These are phyloP conservation scores for Flabesymbios commensalis DNA, from an alignment of 2,888 invertebrate genomes.

Conservation along the genomic window DNA sequence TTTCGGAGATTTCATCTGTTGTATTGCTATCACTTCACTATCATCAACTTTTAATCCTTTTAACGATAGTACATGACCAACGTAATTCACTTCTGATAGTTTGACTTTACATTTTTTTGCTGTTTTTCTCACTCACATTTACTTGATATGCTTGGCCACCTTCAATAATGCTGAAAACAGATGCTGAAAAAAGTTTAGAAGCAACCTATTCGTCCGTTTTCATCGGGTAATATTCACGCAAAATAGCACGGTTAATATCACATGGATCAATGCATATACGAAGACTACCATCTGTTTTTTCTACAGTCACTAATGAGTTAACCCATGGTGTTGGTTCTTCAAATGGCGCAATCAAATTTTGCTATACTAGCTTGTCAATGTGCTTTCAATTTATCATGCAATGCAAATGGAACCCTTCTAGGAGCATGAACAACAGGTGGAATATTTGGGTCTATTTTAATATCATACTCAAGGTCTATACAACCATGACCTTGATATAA, in stretches of 20 bases:
- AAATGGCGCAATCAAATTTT: slow-evolving; percentile 29
- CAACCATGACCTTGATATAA: too few relatives aligned
- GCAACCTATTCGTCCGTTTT: slow-evolving; percentile 35
- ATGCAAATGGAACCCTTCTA: slow-evolving; percentile 29
- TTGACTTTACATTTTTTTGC: too few relatives aligned
- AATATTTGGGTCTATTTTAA: slow-evolving; percentile 16
- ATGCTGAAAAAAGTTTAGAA: slow-evolving; percentile 24
- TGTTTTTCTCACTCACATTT: slow-evolving; percentile 17
- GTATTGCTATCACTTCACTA: too few relatives aligned
- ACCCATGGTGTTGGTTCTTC: slow-evolving; percentile 39
- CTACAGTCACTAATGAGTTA: slow-evolving; percentile 30
- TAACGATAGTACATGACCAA: too few relatives aligned
- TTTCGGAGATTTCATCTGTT: too few relatives aligned
- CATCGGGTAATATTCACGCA: slow-evolving; percentile 31
- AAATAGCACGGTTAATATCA: slow-evolving; percentile 34
- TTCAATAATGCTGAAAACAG: slow-evolving; percentile 30
- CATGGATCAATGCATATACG: slow-evolving; percentile 36
- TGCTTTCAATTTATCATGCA: slow-evolving; percentile 27
- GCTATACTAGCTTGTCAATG: slow-evolving; percentile 28
- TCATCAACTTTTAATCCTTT: too few relatives aligned
- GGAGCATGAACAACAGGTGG: slow-evolving; percentile 31
- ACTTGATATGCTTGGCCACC: slow-evolving; percentile 32
- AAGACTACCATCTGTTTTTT: slow-evolving; percentile 34
- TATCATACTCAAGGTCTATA: too few relatives aligned
- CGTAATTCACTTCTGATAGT: too few relatives aligned